These are phyloP conservation scores for Siniperca undulata DNA, from an alignment of 2,797 vertebrate species.

Conservation along the genomic window DNA sequence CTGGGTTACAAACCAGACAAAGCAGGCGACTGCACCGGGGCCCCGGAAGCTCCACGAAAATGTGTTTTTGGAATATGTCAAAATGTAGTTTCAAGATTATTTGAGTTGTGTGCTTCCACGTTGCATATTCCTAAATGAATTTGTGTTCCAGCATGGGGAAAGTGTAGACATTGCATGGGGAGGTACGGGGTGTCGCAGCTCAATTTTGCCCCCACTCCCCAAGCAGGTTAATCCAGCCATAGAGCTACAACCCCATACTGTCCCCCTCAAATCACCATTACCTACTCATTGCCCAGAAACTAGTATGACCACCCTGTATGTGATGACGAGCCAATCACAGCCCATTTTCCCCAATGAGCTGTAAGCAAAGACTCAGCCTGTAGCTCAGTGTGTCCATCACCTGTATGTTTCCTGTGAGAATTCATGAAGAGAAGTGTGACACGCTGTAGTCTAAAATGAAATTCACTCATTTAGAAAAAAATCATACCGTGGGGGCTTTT, in stretches of 20 bases:
- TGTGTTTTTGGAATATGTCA: not conserved
- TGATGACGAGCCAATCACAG: not conserved
- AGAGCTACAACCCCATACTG: not conserved
- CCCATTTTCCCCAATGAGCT: slow-evolving; percentile 4
- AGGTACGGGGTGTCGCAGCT: not conserved
- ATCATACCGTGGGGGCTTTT: not conserved
- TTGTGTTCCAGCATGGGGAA: not conserved
- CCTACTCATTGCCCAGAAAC: not conserved
- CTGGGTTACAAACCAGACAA: not conserved
- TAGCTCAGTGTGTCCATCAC: not conserved
- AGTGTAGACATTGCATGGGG: not conserved
- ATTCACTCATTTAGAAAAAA: not conserved
- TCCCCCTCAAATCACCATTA: slow-evolving; percentile 5
- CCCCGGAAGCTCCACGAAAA: not conserved
- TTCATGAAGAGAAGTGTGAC: not conserved
- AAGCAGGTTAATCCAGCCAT: not conserved
- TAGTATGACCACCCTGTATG: not conserved
- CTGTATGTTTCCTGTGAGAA: not conserved
- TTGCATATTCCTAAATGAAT: not conserved
- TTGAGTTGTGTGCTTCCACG: not conserved
- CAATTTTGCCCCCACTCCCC: not conserved
- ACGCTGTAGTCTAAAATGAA: not conserved
- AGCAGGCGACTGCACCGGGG: not conserved
- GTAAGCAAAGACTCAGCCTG: not conserved
- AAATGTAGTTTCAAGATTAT: not conserved